phyloP scores from a whole-genome alignment of 2,888 invertebrate genomes.

The Hyppa rectilinea region DNA sequence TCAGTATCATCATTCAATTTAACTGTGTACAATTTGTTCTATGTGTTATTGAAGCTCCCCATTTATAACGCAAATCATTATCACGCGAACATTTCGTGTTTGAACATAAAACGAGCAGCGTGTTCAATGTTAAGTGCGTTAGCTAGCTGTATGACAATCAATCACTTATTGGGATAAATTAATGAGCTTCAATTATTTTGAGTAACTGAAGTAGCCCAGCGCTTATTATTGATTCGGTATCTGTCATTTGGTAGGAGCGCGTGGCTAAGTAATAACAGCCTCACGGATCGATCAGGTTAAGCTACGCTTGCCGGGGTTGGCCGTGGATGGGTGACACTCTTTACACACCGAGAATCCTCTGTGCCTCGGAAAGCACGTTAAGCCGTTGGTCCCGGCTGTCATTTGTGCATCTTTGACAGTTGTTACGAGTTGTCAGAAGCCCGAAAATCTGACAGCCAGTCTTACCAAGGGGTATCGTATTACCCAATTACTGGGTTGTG shows the following conservation, averaged over 20 bases:
- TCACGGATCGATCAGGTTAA: too few relatives aligned
- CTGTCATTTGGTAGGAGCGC: background rate
- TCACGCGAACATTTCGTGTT: constrained; percentile 57
- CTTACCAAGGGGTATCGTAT: too few relatives aligned
- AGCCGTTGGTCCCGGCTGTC: too few relatives aligned
- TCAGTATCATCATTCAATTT: constrained; percentile 62
- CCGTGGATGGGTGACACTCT: too few relatives aligned
- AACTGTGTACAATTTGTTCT: constrained; percentile 48
- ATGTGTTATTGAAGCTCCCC: constrained; percentile 51
- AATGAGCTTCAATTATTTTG: constrained; percentile 43
- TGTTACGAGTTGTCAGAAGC: too few relatives aligned
- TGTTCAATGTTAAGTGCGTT: constrained; percentile 20
- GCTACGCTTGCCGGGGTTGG: too few relatives aligned
- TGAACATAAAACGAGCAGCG: constrained; percentile 43
- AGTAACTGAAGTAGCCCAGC: background rate
- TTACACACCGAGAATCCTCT: too few relatives aligned
- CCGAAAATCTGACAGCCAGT: too few relatives aligned
- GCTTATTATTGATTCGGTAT: background rate
- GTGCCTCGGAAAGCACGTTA: too few relatives aligned
- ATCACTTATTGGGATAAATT: constrained; percentile 43
- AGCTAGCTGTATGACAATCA: constrained; percentile 38
- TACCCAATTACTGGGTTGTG: too few relatives aligned
- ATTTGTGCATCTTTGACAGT: too few relatives aligned
- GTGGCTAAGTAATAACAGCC: too few relatives aligned
- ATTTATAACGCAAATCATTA: constrained; percentile 65